Evolutionary conservation across 2,888 invertebrate species (phyloP), one percentile per base, ranked within the genome.

Genomic region (Xanthorhoe designata): DNA sequence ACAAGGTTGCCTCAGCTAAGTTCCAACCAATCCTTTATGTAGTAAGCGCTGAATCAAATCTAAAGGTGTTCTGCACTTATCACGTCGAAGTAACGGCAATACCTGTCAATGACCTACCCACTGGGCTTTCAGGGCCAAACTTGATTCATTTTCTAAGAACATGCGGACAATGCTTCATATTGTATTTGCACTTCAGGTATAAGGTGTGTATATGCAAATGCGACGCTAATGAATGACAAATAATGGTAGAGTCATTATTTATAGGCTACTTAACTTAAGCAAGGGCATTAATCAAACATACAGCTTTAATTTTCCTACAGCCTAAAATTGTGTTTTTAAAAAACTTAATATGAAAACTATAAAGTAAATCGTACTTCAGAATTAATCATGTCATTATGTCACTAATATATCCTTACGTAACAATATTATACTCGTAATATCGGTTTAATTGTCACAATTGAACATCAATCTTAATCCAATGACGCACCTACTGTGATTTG

Each of bases 41-140:
- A 64, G 82, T 83, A 82, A 81, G 76, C 70, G 73, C 71, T 84
- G 83, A 84, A 75, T 84, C 83, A 82, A 72, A 72, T 68, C 61
- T 2, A 10, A n/a, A 42, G 10, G 38, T 42, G 13, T 3, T 66
- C 57, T 42, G 63, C 62, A 70, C 61, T 66, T 64, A 70, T 58
- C 68, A 68, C 59, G 64, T 72, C 58, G 45, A 51, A 67, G 50
- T 74, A 68, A 66, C 68, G 64, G 66, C 55, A 52, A 55, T 62
- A 58, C 66, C 65, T 70, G 74, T 66, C 72, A 70, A 66, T 61
- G 71, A 67, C 69, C 69, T 66, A 66, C 58, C 61, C 65, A 61
- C n/a, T 60, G 64, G 51, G 49, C 24, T 71, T 74, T 71, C 70
- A 72, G 69, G 74, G 69, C 56, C 62, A 67, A 63, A 51, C 42